A percentile compares a stretch with the other conserved stretches of the same genome.
Conservation (phyloP, 2,797 vertebrate species). For the Valencia hispanica region DNA sequence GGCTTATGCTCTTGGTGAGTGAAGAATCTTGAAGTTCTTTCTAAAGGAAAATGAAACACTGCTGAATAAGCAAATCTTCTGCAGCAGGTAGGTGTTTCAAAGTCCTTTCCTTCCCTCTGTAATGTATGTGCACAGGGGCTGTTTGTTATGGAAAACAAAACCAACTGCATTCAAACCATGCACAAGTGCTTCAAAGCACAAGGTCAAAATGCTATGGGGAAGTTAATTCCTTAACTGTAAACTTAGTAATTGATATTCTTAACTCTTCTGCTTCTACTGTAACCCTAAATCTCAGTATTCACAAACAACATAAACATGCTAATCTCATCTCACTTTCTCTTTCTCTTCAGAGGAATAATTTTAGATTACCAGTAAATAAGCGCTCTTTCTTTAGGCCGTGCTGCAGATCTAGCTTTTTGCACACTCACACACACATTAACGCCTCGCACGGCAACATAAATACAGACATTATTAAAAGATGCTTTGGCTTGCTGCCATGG, state of each 20-base stretch:
- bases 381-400: conserved; percentile 50
- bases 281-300: conserved; percentile 56
- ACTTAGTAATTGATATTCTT: conserved; percentile 71
- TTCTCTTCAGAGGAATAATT: conserved; percentile 59
- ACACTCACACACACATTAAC: not conserved
- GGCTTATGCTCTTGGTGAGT: conserved; percentile 72
- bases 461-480: conserved; percentile 30
- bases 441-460: not conserved
- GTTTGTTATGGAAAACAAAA: conserved; percentile 79
- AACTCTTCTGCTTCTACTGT: conserved; percentile 37
- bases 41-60: conserved; percentile 74
- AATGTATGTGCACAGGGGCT: conserved; percentile 68
- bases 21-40: conserved; percentile 71
- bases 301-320: conserved; percentile 73
- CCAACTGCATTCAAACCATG: conserved; percentile 74
- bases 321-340: conserved; percentile 54
- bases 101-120: conserved; percentile 72
- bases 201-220: conserved; percentile 74
- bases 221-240: conserved; percentile 71
- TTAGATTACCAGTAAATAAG: conserved; percentile 63
- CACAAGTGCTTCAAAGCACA: conserved; percentile 69
- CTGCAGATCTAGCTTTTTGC: conserved; percentile 19
- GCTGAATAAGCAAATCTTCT: conserved; percentile 80
- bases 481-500: not conserved
- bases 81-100: conserved; percentile 73